phyloP scores from a whole-genome alignment of 37 sponge, comb jelly and placozoan species.

The Theonella swinhoei region DNA sequence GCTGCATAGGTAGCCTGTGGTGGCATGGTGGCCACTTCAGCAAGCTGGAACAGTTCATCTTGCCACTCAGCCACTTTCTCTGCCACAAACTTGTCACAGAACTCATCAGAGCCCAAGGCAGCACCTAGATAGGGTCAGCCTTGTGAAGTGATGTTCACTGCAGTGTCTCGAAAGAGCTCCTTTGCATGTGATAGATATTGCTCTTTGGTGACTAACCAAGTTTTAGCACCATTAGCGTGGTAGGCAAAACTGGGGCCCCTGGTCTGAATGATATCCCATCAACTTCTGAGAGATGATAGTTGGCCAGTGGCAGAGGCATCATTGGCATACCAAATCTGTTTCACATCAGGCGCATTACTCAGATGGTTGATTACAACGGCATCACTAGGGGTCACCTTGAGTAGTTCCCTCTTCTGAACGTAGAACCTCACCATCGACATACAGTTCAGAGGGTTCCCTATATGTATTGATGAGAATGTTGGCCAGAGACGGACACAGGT shows the following conservation, averaged over 20 bases:
- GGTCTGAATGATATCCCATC: conserved; percentile 32
- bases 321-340: conserved; percentile 62
- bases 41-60: not conserved
- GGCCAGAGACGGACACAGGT: conserved; percentile 43
- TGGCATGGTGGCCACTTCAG: not conserved
- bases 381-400: conserved; percentile 64
- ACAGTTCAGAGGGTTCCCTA: conserved; percentile 31
- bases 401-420: conserved; percentile 60
- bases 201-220: not conserved
- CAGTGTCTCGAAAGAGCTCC: not conserved
- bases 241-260: conserved; percentile 22
- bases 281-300: not conserved
- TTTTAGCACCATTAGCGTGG: conserved; percentile 12
- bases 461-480: conserved; percentile 49
- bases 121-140: not conserved
- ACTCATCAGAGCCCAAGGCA: not conserved
- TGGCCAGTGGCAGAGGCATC: conserved; percentile 37
- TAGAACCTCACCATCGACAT: conserved; percentile 46
- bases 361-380: conserved; percentile 58
- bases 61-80: not conserved
- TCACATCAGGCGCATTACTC: conserved; percentile 37
- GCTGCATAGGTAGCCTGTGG: not conserved
- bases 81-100: not conserved
- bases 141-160: not conserved
- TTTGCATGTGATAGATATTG: too few species aligned